Evolutionary conservation across 2,113 vertebrate species (phyloP), one percentile per base, ranked within the genome.

Genomic region (Egretta garzetta): DNA sequence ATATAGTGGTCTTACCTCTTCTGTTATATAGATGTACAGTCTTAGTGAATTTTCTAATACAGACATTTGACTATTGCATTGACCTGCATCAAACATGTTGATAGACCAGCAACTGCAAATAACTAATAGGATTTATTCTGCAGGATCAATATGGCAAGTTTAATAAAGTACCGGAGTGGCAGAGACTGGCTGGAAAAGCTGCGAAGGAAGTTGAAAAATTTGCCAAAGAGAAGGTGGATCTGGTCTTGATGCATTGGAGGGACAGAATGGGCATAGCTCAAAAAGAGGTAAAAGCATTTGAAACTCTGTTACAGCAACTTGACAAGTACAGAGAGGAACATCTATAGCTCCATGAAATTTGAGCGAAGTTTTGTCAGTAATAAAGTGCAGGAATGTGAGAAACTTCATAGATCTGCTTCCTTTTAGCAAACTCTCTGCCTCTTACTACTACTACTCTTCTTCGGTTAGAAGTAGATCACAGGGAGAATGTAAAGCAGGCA

Each of bases 201-300:
- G 99, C 99, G 32, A 99, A 99, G 98, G 99, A 99, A 97, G 99
- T 99, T 86, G 99, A 99, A 97, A 99, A 99, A 98, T 99, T 99
- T 97, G 99, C 99, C 97, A 99, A 99, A 98, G 99, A 99, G 93
- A 99, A 99, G 96, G 98, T 99, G 12, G 99, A 99, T 96, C 37
- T 99, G 3, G 99, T 99, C 80, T 98, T 99, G 94, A 99, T 99
- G 99, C 99, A 99, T 97, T 99, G 99, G 99, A 99, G 99, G 85
- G 99, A 99, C 83, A 99, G 99, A 95, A 99, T 99, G 99, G 99
- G 99, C 92, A 99, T 99, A 88, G 99, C 99, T 81, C 99, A 99
- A 88, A 99, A 99, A 97, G 99, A 99, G 99, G 99, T 99, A 98
- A 98, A 97, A 90, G 41, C 47, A 15, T 67, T 93, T 67, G 15